A percentile compares a stretch with the other conserved stretches of the same genome.
Conservation (phyloP, 2,888 invertebrate species). For the Chesias legatella region DNA sequence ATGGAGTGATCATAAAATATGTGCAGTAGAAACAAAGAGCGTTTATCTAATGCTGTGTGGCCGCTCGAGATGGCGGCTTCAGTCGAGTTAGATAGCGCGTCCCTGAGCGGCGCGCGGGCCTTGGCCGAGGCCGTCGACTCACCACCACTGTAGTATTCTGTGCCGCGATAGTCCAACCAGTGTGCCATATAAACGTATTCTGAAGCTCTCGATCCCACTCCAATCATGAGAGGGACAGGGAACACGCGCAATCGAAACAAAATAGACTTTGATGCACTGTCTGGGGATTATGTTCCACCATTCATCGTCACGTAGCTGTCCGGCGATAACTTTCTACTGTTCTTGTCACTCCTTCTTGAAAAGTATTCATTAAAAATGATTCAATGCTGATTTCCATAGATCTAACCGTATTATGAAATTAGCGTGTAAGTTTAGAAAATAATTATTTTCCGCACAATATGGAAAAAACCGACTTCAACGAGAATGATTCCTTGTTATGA, state of each 20-base stretch:
- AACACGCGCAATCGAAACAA: conserved; percentile 19
- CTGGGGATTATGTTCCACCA: conserved; percentile 28
- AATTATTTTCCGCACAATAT: no score
- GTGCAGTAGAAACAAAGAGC: no score
- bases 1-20: no score
- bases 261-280: conserved; percentile 31
- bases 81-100: conserved; percentile 63
- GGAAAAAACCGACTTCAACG: no score
- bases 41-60: conserved; percentile 11
- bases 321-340: conserved; percentile 24
- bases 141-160: conserved; percentile 6
- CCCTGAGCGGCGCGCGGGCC: conserved; percentile 75
- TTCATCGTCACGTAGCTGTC: conserved; percentile 25
- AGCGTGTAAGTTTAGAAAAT: no score
- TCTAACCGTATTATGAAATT: conserved; percentile 7
- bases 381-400: conserved; percentile 1
- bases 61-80: conserved; percentile 26
- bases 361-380: neutral
- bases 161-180: conserved; percentile 28
- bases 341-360: conserved; percentile 21
- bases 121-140: conserved; percentile 71
- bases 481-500: no score
- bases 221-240: conserved; percentile 20
- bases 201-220: conserved; percentile 21
- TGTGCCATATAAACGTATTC: conserved; percentile 23